These are phyloP conservation scores for Sardina pilchardus DNA, from an alignment of 2,113 vertebrate species.

Conservation along the genomic window DNA sequence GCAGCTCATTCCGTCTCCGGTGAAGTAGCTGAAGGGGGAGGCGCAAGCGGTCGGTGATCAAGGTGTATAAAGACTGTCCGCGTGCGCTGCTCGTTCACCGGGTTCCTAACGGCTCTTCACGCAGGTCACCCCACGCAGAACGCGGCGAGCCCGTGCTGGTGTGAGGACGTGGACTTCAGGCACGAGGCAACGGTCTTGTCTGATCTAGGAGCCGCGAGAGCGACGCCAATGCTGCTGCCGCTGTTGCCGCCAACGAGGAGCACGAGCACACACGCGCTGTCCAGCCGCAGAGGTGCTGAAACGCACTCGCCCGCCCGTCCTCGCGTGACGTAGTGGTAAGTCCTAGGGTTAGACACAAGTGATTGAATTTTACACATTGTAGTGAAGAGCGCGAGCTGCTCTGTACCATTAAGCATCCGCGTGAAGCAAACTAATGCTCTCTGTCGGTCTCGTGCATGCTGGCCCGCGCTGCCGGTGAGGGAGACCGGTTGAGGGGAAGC, in stretches of 20 bases:
- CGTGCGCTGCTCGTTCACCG: constrained; percentile 40
- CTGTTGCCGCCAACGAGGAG: constrained; percentile 33
- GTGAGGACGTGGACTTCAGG: constrained; percentile 37
- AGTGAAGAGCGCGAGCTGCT: not conserved
- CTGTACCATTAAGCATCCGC: not conserved
- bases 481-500: not conserved
- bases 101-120: not conserved
- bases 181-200: constrained; percentile 22
- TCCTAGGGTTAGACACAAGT: not conserved
- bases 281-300: constrained; percentile 63
- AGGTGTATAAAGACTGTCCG: constrained; percentile 60
- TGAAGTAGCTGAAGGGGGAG: constrained; percentile 16
- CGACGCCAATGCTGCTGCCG: constrained; percentile 28
- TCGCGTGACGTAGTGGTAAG: constrained; percentile 56
- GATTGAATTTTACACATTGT: not conserved
- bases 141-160: constrained; percentile 27
- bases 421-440: not conserved
- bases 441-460: not conserved
- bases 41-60: constrained; percentile 53
- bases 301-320: constrained; percentile 48
- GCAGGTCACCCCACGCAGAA: constrained; percentile 1
- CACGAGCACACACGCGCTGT: constrained; percentile 58
- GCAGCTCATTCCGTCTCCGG: constrained; percentile 59
- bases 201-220: constrained; percentile 24
- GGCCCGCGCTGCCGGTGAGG: not conserved